Evolutionary conservation across 2,113 vertebrate genomes (phyloP).

Genomic region (Phocoena sinus): DNA sequence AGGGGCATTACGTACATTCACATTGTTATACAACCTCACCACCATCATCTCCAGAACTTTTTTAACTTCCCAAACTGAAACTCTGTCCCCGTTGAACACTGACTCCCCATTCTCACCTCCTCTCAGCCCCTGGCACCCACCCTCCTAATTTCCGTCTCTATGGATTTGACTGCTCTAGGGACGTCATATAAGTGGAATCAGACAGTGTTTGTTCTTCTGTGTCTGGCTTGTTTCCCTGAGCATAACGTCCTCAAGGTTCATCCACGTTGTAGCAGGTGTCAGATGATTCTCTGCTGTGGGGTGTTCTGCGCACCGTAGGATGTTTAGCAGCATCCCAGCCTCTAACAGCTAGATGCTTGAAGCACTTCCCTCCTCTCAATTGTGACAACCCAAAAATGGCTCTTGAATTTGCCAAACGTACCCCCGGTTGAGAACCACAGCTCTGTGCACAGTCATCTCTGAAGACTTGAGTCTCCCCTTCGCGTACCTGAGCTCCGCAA

Average conservation of each 20-base stretch:
- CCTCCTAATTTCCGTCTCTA: rapidly evolving
- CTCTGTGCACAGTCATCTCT: too few species aligned
- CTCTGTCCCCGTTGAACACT: not conserved
- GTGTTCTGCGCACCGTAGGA: rapidly evolving
- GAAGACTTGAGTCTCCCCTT: not conserved
- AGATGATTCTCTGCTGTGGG: not conserved
- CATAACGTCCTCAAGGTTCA: rapidly evolving
- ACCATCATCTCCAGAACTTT: not conserved
- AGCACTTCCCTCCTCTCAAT: not conserved
- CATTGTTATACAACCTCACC: rapidly evolving
- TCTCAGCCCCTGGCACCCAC: rapidly evolving
- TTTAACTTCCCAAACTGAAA: not conserved
- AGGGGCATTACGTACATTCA: rapidly evolving
- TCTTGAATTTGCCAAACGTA: not conserved
- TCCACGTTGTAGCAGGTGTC: rapidly evolving
- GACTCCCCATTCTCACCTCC: rapidly evolving
- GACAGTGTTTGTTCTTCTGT: rapidly evolving
- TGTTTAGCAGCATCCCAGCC: rapidly evolving
- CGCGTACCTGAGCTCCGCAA: rapidly evolving
- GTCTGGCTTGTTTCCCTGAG: not conserved
- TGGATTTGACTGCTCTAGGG: not conserved
- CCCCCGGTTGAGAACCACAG: not conserved
- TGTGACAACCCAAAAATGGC: not conserved
- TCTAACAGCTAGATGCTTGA: not conserved
- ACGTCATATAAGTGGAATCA: rapidly evolving